Percentiles rank a stretch among this genome's conserved stretches.
Evolutionary conservation across 2,797 vertebrate genomes (phyloP).

Genomic region (Anniella stebbinsi): DNA sequence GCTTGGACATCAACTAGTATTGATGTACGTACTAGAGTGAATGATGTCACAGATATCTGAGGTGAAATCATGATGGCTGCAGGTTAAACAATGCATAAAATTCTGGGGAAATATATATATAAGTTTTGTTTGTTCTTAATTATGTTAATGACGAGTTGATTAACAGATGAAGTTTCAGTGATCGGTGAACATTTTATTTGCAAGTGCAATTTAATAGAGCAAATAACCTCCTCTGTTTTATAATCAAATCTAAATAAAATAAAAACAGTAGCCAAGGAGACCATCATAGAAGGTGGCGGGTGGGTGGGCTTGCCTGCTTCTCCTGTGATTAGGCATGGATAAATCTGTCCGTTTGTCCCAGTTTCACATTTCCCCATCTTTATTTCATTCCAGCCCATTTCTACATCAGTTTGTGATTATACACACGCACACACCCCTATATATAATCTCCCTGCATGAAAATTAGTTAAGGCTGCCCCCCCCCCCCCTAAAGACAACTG

Average conservation of each 20-base stretch:
- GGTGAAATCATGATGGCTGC: not conserved
- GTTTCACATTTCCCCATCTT: not conserved
- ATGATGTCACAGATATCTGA: not conserved
- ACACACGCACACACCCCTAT: too few relatives aligned
- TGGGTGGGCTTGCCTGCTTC: not conserved
- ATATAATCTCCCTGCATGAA: too few relatives aligned
- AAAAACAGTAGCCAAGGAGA: not conserved
- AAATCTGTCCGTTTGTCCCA: too few relatives aligned
- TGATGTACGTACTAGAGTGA: not conserved
- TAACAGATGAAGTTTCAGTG: not conserved
- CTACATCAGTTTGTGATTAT: not conserved
- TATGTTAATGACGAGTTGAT: not conserved
- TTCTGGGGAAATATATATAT: not conserved
- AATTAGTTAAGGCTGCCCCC: not conserved
- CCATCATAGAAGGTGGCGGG: not conserved
- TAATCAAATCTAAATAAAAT: not conserved
- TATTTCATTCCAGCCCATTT: not conserved
- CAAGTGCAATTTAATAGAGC: not conserved
- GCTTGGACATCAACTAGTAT: too few relatives aligned
- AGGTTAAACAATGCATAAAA: not conserved
- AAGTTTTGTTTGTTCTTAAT: not conserved
- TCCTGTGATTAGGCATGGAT: not conserved
- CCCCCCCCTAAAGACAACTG: conserved; percentile 33
- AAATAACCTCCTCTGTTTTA: not conserved
- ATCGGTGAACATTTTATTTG: not conserved